Evolutionary conservation across 2,113 vertebrate genomes (phyloP).

Genomic region (Colinus virginianus): DNA sequence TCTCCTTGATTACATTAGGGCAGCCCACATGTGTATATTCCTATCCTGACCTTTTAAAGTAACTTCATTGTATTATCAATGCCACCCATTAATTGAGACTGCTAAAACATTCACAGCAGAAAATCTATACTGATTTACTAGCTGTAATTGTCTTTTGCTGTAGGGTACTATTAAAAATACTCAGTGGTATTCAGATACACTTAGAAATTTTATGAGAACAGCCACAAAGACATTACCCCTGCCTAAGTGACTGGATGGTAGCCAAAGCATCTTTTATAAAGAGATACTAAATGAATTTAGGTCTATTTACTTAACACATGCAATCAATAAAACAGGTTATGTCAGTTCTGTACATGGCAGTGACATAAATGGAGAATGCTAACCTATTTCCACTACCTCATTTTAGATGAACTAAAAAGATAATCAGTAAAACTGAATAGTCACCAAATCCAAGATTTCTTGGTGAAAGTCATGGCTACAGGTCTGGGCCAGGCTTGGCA

Average conservation of each 20-base stretch:
- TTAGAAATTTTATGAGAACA: neutral
- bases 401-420: neutral
- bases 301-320: neutral
- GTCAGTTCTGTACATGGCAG: neutral
- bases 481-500: neutral
- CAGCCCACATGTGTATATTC: neutral
- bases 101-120: neutral
- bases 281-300: neutral
- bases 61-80: neutral
- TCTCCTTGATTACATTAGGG: neutral
- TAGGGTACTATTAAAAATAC: neutral
- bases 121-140: neutral
- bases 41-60: neutral
- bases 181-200: neutral
- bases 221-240: neutral
- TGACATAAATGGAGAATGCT: neutral
- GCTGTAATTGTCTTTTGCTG: neutral
- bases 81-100: neutral
- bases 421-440: neutral
- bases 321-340: neutral
- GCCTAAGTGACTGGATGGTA: neutral
- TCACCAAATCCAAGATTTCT: neutral
- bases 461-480: neutral
- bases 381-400: neutral
- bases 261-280: neutral